These are phyloP conservation scores for Melanaphis sacchari DNA, from an alignment of 1,140 invertebrate species.

Conservation along the genomic window DNA sequence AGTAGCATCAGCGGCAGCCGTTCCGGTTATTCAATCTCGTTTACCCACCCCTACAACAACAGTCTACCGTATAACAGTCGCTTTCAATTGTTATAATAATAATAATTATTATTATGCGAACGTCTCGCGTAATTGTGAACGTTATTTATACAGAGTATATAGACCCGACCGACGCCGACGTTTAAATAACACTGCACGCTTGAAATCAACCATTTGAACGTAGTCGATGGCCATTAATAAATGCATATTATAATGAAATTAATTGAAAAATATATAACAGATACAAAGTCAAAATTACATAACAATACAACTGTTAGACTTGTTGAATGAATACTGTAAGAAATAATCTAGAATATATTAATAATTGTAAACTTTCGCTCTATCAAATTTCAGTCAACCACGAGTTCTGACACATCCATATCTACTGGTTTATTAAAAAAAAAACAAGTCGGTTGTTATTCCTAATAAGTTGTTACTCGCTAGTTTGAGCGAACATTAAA, in stretches of 20 bases:
- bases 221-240: background rate
- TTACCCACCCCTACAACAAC: background rate
- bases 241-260: background rate
- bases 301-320: background rate
- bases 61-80: background rate
- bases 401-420: no score
- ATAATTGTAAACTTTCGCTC: background rate
- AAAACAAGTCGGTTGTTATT: background rate
- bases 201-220: background rate
- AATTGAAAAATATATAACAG: background rate
- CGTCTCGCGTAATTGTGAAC: background rate
- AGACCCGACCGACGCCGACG: background rate
- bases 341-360: background rate
- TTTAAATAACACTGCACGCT: background rate
- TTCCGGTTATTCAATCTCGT: slow-evolving; percentile 31
- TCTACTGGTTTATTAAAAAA: no score
- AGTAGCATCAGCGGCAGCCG: background rate
- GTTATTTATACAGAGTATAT: slow-evolving; percentile 38
- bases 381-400: background rate
- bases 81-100: slow-evolving; percentile 18
- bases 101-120: slow-evolving; percentile 4
- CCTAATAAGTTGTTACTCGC: no score
- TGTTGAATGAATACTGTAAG: background rate
- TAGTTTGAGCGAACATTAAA: background rate
- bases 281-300: background rate